phyloP scores from a whole-genome alignment of 2,797 vertebrate genomes.

The Sebastes minor region DNA sequence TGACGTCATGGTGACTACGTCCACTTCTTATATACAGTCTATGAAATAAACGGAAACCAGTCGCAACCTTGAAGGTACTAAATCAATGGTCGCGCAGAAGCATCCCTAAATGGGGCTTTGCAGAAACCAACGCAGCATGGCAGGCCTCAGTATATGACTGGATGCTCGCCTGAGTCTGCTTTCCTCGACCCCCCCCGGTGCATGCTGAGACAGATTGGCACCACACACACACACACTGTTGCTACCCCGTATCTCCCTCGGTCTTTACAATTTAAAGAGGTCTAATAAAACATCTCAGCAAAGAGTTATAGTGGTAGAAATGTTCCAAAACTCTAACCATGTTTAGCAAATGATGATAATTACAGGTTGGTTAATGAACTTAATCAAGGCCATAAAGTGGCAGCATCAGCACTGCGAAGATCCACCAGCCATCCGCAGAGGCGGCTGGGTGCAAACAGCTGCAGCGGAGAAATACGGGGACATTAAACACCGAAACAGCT shows the following conservation, averaged over 20 bases:
- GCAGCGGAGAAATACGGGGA: slow-evolving; percentile 22
- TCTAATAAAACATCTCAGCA: slow-evolving; percentile 36
- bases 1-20: too few relatives aligned
- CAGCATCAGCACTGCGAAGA: slow-evolving; percentile 20
- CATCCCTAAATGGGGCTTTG: neutral
- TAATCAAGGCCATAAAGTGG: slow-evolving; percentile 49
- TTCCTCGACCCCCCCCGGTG: neutral
- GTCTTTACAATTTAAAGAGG: slow-evolving; percentile 30
- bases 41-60: neutral
- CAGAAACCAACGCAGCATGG: slow-evolving; percentile 7
- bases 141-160: slow-evolving; percentile 10
- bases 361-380: slow-evolving; percentile 58
- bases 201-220: slow-evolving; percentile 23
- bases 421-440: neutral
- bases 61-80: neutral
- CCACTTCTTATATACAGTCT: too few relatives aligned
- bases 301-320: slow-evolving; percentile 9
- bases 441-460: slow-evolving; percentile 40
- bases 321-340: slow-evolving; percentile 36
- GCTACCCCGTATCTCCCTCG: neutral
- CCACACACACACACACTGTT: neutral
- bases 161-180: neutral
- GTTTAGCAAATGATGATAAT: slow-evolving; percentile 60
- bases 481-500: slow-evolving; percentile 35
- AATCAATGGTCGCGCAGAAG: neutral